A percentile compares a stretch with the other conserved stretches of the same genome.
phyloP scores from a whole-genome alignment of 2,797 vertebrate genomes.

The Mormyrus proboscirostris region DNA sequence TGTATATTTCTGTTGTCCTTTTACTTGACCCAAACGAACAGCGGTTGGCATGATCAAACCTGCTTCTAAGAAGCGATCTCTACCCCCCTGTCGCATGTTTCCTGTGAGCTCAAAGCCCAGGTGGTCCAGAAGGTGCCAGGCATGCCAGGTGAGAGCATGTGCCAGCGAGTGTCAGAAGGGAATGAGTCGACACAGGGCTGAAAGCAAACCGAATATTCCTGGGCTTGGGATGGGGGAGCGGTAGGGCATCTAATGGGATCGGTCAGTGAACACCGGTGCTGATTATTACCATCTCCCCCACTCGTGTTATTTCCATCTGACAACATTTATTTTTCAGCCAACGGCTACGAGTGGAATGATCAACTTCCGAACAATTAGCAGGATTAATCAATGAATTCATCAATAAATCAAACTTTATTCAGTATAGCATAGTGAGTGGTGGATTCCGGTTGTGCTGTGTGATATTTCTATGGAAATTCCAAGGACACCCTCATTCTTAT shows the following conservation, averaged over 20 bases:
- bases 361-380: background rate
- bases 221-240: background rate
- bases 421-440: background rate
- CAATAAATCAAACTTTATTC: background rate
- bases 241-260: background rate
- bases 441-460: background rate
- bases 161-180: background rate
- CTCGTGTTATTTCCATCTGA: background rate
- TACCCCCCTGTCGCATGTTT: slow-evolving; percentile 12
- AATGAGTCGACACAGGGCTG: background rate
- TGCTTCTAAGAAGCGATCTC: slow-evolving; percentile 4
- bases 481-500: background rate
- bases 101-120: slow-evolving; percentile 14
- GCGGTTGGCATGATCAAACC: background rate
- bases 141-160: background rate
- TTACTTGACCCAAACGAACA: background rate
- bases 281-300: background rate
- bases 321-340: background rate
- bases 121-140: background rate
- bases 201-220: background rate
- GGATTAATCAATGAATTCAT: background rate
- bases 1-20: background rate
- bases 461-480: background rate
- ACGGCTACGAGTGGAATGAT: background rate
- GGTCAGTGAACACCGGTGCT: background rate